Percentiles rank a stretch among this genome's conserved stretches.
phyloP scores from a whole-genome alignment of 2,888 invertebrate genomes.

The Mesochorus sp. region DNA sequence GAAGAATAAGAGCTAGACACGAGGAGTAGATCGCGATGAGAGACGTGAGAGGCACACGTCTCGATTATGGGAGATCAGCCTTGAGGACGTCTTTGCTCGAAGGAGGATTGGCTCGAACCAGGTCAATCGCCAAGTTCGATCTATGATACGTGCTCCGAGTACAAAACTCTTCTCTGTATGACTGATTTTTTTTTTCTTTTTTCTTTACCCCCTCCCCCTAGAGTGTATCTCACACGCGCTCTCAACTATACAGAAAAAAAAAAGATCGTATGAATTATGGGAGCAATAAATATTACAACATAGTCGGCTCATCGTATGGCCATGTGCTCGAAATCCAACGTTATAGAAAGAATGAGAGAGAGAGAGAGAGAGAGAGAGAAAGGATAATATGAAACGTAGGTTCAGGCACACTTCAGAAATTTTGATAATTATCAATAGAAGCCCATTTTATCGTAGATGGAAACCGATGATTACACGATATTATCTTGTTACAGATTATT shows the following conservation, averaged over 20 bases:
- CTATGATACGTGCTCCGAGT: slow-evolving; percentile 73
- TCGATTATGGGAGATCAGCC: slow-evolving; percentile 44
- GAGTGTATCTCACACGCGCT: background rate
- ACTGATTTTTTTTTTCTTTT: background rate
- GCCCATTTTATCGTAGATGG: no score
- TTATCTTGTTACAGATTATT: no score
- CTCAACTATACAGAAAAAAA: background rate
- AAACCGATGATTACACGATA: no score
- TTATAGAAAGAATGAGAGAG: no score
- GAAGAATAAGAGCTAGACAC: background rate
- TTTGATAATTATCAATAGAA: no score
- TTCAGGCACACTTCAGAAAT: no score
- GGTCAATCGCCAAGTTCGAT: slow-evolving; percentile 76
- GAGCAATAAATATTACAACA: no score
- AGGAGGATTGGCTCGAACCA: slow-evolving; percentile 69
- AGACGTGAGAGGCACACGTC: slow-evolving; percentile 10
- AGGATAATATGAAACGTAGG: background rate
- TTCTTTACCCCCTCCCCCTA: background rate
- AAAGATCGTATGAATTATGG: background rate
- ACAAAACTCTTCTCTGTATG: slow-evolving; percentile 60
- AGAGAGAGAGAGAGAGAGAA: no score
- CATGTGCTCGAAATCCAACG: slow-evolving; percentile 4
- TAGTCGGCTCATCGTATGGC: background rate
- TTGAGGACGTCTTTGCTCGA: slow-evolving; percentile 54
- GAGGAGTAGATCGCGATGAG: background rate